Evolutionary conservation across 2,797 vertebrate genomes (phyloP), one percentile per base, ranked within the genome.

Genomic region (Mastacembelus armatus): DNA sequence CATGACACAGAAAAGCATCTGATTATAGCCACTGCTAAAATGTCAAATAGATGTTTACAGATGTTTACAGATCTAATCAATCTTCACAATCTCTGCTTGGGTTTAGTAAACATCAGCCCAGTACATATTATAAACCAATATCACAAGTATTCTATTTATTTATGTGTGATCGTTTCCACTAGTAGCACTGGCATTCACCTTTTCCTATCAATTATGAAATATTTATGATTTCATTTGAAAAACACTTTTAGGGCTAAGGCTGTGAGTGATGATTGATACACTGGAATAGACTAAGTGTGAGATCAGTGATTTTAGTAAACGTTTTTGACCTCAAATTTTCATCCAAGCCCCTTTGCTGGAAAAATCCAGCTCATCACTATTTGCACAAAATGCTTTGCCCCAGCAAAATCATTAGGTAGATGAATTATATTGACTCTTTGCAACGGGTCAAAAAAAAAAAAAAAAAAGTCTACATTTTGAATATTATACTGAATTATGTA

Each of bases 401-500:
- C 84, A 71, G 74, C 84, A 69, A 84, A 92, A 91, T 86, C 87
- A 80, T 71, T 47, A n/a, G 45, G 32, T 66, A 64, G 77, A 71
- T 80, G 59, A 78, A 86, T 73, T 43, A 69, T 55, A 64, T 47
- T 0, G 71, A 73, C 74, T 66, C 52, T 69, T 71, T 4, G 2
- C 47, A 56, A 56, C 54, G 62, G 55, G 62, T 83, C 49, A 66
- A 51, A 82, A 79, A 74, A n/a, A n/a, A n/a, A n/a, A n/a, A n/a
- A n/a, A n/a, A n/a, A n/a, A n/a, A n/a, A n/a, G n/a, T 71, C 39
- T 15, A 68, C 10, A 32, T 71, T 83, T 85, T 71, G 60, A 78
- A 71, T 66, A 89, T 84, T 74, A 81, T 71, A 77, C 78, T 86
- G 62, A 85, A 82, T 82, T 91, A 85, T 92, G 91, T 91, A 91